A percentile compares a stretch with the other conserved stretches of the same genome.
Conservation (phyloP, 2,888 invertebrate genomes). For the Boloria euphrosyne region DNA sequence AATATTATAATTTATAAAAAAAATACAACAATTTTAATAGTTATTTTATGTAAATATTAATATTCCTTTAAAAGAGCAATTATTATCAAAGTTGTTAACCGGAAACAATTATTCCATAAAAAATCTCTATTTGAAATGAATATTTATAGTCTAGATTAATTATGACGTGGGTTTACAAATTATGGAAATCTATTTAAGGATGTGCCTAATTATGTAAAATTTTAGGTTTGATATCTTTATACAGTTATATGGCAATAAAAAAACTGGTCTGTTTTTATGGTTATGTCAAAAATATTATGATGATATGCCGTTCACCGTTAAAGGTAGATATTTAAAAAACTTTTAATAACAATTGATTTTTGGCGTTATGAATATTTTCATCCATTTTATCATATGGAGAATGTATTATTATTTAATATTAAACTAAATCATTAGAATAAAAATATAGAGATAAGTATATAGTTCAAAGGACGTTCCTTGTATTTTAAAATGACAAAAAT, state of each 20-base stretch:
- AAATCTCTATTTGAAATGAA: not conserved
- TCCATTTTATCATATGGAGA: too few relatives aligned
- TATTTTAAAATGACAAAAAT: too few relatives aligned
- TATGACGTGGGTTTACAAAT: constrained; percentile 6
- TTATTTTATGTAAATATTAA: not conserved
- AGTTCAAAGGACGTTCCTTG: too few relatives aligned
- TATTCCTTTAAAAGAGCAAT: not conserved
- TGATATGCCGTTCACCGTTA: constrained; percentile 55
- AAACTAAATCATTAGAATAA: too few relatives aligned
- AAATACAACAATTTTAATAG: not conserved
- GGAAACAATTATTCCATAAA: not conserved
- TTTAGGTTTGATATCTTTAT: constrained; percentile 42
- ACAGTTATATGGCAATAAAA: constrained; percentile 48
- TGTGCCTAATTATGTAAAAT: constrained; percentile 45
- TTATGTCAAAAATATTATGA: constrained; percentile 47
- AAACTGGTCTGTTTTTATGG: constrained; percentile 52
- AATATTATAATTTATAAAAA: not conserved
- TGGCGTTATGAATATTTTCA: too few relatives aligned
- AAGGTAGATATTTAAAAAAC: constrained; percentile 2
- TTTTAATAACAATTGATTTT: constrained; percentile 12
- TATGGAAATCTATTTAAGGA: constrained; percentile 26
- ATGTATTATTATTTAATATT: too few relatives aligned
- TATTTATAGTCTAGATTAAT: not conserved
- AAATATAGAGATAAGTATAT: too few relatives aligned
- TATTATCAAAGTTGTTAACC: not conserved